phyloP scores from a whole-genome alignment of 2,797 vertebrate genomes.

The Rhabdophis nuchalis region DNA sequence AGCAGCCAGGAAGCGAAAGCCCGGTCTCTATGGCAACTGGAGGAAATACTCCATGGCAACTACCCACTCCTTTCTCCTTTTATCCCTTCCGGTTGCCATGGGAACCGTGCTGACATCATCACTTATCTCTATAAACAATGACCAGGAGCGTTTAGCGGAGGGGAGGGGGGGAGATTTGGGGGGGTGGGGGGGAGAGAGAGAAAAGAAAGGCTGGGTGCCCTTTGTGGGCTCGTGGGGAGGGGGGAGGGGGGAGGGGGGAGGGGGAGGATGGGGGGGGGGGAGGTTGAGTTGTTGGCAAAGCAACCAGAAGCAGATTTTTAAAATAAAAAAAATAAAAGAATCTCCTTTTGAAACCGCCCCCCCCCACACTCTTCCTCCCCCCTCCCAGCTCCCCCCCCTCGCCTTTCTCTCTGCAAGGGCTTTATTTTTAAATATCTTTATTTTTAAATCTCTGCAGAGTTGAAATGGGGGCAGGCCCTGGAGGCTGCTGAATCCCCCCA shows the following conservation, averaged over 20 bases:
- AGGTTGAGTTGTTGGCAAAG: background rate
- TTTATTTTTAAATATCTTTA: background rate
- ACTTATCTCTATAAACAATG: slow-evolving; percentile 78
- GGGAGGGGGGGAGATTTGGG: background rate
- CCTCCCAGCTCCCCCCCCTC: background rate
- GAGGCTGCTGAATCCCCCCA: background rate
- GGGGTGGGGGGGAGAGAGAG: too few species aligned
- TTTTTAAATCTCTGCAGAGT: background rate
- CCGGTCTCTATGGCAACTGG: slow-evolving; percentile 72
- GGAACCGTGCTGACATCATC: slow-evolving; percentile 81
- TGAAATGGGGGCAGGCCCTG: background rate
- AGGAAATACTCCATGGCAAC: slow-evolving; percentile 82
- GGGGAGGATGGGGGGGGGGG: background rate
- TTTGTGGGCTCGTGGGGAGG: background rate
- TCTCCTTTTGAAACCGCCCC: background rate
- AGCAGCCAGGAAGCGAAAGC: slow-evolving; percentile 62
- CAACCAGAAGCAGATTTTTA: background rate
- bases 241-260: too few species aligned
- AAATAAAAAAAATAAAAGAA: background rate
- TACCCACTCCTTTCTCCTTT: slow-evolving; percentile 71
- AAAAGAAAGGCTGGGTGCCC: background rate
- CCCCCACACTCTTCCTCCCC: background rate
- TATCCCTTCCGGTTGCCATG: slow-evolving; percentile 75
- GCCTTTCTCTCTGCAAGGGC: background rate
- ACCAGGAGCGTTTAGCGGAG: slow-evolving; percentile 8